Conservation (phyloP, 2,113 vertebrate genomes). For the Rhipidura dahli region DNA sequence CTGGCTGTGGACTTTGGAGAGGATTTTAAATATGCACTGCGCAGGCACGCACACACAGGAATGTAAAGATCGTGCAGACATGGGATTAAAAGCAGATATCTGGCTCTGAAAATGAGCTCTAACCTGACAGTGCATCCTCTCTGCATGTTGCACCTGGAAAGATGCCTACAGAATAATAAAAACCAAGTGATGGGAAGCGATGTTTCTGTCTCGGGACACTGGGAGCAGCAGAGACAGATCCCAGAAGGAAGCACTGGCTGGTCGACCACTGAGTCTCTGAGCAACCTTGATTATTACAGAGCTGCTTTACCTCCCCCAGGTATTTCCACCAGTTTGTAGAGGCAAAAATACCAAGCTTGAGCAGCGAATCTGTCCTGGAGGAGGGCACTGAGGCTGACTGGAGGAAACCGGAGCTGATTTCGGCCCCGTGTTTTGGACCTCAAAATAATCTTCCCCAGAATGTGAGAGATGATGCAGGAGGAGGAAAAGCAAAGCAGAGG, state of each 20-base stretch:
- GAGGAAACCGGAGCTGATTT: not conserved
- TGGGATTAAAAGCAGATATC: not conserved
- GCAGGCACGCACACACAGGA: not conserved
- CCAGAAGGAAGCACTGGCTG: not conserved
- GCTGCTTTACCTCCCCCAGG: not conserved
- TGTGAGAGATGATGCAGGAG: not conserved
- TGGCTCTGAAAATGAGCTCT: not conserved
- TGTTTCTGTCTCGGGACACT: not conserved
- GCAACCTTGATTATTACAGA: not conserved
- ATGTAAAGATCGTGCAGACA: not conserved
- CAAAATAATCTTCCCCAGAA: not conserved
- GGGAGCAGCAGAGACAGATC: not conserved
- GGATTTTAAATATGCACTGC: not conserved
- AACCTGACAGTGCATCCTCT: not conserved
- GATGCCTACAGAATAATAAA: not conserved
- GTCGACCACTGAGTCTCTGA: not conserved
- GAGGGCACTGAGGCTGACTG: not conserved
- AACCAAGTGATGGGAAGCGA: not conserved
- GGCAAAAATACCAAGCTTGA: not conserved
- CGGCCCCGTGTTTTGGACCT: not conserved
- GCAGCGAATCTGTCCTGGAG: not conserved
- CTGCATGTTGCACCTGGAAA: not conserved
- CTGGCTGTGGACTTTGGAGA: not conserved
- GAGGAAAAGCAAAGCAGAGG: conserved; percentile 9
- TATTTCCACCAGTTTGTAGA: not conserved